A percentile compares a stretch with the other conserved stretches of the same genome.
Evolutionary conservation across 2,113 vertebrate genomes (phyloP).

Genomic region (Macaca nemestrina): DNA sequence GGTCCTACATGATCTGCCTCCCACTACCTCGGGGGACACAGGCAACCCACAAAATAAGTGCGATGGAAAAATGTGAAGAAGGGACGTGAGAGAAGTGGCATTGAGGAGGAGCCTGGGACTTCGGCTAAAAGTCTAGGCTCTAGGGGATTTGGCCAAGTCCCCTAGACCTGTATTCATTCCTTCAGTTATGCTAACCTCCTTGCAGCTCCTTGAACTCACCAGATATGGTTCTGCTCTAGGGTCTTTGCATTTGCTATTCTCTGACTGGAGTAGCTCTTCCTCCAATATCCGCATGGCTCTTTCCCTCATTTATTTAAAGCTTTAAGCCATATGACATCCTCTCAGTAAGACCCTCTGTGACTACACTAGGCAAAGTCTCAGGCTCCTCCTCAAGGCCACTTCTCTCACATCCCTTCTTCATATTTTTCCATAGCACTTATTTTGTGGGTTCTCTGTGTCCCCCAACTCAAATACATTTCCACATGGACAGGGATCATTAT

Average conservation of each 20-base stretch:
- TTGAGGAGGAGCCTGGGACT: not conserved
- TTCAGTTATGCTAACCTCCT: not conserved
- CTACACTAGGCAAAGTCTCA: not conserved
- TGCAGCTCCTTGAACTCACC: not conserved
- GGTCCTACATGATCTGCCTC: fast-evolving
- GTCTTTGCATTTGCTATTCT: not conserved
- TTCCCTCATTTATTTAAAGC: not conserved
- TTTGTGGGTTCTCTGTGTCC: not conserved
- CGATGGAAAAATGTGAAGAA: not conserved
- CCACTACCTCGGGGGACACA: not conserved
- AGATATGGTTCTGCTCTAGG: not conserved
- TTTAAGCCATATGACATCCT: not conserved
- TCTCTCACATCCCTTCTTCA: not conserved
- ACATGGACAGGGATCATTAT: not conserved
- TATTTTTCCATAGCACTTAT: not conserved
- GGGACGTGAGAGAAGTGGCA: not conserved
- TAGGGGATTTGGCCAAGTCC: not conserved
- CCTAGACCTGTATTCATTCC: not conserved
- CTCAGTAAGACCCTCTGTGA: not conserved
- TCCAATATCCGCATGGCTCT: not conserved
- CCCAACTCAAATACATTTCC: not conserved
- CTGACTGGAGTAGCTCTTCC: not conserved
- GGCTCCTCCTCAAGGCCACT: not conserved
- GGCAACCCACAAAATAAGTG: not conserved
- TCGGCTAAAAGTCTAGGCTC: too few species aligned